These are phyloP conservation scores for Lepus timidus DNA, from an alignment of 2,113 vertebrate genomes.

Conservation along the genomic window DNA sequence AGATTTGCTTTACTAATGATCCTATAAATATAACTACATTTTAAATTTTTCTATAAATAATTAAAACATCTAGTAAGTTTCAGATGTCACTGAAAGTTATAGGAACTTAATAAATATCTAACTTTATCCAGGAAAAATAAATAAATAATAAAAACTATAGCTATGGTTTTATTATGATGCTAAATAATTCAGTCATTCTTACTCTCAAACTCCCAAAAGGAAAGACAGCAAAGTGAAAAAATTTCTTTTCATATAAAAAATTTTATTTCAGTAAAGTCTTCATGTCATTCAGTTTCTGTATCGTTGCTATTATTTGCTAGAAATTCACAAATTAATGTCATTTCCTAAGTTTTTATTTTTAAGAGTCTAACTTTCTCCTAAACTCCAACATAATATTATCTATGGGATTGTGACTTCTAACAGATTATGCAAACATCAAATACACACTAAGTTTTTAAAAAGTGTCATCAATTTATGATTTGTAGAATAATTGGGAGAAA, in stretches of 20 bases:
- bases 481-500: not conserved
- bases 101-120: not conserved
- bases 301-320: not conserved
- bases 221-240: not conserved
- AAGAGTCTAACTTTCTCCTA: not conserved
- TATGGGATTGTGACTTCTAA: conserved; percentile 1
- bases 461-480: not conserved
- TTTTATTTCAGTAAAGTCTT: conserved; percentile 19
- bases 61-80: not conserved
- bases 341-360: conserved; percentile 9
- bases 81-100: not conserved
- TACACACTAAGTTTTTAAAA: not conserved
- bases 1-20: not conserved
- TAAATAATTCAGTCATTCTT: conserved; percentile 45
- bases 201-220: not conserved
- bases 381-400: not conserved
- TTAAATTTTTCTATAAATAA: conserved; percentile 39
- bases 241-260: conserved; percentile 17
- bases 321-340: conserved; percentile 8
- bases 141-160: not conserved
- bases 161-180: conserved; percentile 8
- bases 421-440: conserved; percentile 10
- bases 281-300: not conserved
- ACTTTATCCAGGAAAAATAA: not conserved
- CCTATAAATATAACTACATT: not conserved